Percentiles rank a stretch among this genome's conserved stretches.
phyloP scores from a whole-genome alignment of 2,797 vertebrate genomes.

The Muscicapa comitata region DNA sequence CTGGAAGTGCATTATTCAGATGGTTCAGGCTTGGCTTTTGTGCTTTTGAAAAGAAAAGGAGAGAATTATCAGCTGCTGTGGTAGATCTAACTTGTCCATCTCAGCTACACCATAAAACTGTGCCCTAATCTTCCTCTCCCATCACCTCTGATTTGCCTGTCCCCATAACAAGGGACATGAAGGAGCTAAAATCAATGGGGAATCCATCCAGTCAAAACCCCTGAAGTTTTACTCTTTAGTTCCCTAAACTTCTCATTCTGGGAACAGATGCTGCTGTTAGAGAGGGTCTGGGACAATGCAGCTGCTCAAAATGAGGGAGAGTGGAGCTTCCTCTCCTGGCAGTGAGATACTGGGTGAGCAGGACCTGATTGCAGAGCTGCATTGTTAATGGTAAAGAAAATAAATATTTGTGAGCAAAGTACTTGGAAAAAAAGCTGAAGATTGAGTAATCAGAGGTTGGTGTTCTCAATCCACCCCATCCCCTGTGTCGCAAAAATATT shows the following conservation, averaged over 20 bases:
- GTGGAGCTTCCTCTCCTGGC: neutral
- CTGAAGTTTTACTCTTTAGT: neutral
- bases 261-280: neutral
- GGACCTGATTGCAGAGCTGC: neutral
- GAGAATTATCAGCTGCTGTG: neutral
- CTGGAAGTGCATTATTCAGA: neutral
- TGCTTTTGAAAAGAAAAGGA: neutral
- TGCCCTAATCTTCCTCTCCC: neutral
- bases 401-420: neutral
- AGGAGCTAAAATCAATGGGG: neutral
- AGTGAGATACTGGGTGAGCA: neutral
- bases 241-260: neutral
- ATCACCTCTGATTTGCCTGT: neutral
- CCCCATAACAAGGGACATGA: neutral
- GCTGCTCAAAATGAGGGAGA: neutral
- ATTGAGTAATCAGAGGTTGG: neutral
- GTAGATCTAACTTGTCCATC: neutral
- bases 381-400: neutral
- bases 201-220: neutral
- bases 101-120: neutral
- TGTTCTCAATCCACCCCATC: neutral
- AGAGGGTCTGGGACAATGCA: neutral
- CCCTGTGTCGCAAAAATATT: accelerated
- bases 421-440: neutral
- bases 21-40: neutral